These are phyloP conservation scores for Okapia johnstoni DNA, from an alignment of 2,113 vertebrate genomes.

Conservation along the genomic window DNA sequence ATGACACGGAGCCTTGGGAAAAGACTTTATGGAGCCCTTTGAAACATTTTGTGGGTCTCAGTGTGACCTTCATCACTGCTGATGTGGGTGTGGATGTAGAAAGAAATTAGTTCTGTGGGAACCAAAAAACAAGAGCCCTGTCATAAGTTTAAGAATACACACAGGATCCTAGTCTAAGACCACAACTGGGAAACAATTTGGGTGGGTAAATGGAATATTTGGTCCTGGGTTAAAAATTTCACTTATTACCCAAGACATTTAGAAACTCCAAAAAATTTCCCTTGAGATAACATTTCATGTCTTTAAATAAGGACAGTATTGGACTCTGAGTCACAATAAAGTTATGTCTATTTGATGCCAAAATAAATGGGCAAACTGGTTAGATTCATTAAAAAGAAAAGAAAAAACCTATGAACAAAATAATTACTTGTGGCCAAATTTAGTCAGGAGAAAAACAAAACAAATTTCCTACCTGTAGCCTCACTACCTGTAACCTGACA, in stretches of 20 bases:
- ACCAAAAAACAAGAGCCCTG: conserved; percentile 10
- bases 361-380: conserved; percentile 62
- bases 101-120: conserved; percentile 24
- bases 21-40: not conserved
- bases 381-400: not conserved
- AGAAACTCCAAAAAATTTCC: conserved; percentile 57
- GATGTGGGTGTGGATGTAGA: not conserved
- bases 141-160: conserved; percentile 36
- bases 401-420: not conserved
- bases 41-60: not conserved
- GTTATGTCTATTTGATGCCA: conserved; percentile 53
- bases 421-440: not conserved
- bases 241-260: conserved; percentile 59
- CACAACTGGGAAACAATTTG: conserved; percentile 43
- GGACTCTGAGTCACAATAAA: conserved; percentile 51
- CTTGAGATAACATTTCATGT: conserved; percentile 66
- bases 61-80: not conserved
- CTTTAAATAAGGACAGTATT: conserved; percentile 60
- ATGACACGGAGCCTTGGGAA: not conserved
- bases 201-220: conserved; percentile 49
- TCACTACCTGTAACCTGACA: not conserved
- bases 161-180: conserved; percentile 24
- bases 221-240: conserved; percentile 47
- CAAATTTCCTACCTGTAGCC: not conserved
- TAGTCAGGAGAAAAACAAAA: not conserved